Evolutionary conservation across 2,888 invertebrate species (phyloP), one percentile per base, ranked within the genome.

Genomic region (Scaptomyza polygonia): DNA sequence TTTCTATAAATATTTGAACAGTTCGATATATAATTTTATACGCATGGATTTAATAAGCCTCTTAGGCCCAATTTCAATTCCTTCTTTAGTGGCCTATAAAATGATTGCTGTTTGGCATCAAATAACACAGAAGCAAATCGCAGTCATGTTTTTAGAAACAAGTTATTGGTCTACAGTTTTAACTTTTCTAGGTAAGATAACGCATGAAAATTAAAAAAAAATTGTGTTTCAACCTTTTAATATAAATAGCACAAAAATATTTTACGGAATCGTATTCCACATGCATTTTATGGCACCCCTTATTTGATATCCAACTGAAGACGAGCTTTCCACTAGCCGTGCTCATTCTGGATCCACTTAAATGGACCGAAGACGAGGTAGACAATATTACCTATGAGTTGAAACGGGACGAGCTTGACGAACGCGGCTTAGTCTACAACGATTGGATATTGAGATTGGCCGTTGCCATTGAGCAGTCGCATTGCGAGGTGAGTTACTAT

Each of bases 401-500:
- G 2, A 84, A 77, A 49, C 72, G 61, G 25, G 25, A 25, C 25
- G 25, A 25, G 25, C 3, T 25, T 25, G 25, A 25, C 5, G 25
- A 25, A 5, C 25, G 25, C 25, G 25, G 25, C 25, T 25, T 25
- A 5, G 5, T 25, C 25, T 51, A 63, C 21, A 67, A 75, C 29
- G 70, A 86, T 34, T 83, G 78, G 72, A 77, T 72, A 48, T 27
- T 80, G 2, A 36, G 63, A 5, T 47, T 86, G 14, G 57, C 78
- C 0, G 48, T 72, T 12, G 80, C 89, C 40, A 82, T 86, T n/a
- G 86, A 86, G 30, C 36, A 62, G n/a, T 39, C 68, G 0, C 75
- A 86, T 32, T 86, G 89, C 54, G 82, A 88, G 86, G 86, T 86
- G 30, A 67, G 78, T 57, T 47, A 25, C 25, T 25, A 4, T 25